Evolutionary conservation across 2,888 invertebrate genomes (phyloP).

Genomic region (Coelogynopora nodosa): DNA sequence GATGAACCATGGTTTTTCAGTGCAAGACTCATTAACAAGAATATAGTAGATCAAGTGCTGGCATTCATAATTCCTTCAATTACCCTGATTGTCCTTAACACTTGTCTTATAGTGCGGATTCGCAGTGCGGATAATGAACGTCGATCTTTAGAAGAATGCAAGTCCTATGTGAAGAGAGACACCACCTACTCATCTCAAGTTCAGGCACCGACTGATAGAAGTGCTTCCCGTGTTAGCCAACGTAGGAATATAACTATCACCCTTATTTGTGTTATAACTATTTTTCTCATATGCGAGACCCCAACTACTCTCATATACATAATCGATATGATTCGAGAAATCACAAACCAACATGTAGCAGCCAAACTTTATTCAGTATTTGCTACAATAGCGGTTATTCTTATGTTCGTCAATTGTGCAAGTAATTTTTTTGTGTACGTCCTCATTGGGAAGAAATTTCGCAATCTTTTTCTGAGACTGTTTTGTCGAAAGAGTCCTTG

Average conservation of each 20-base stretch:
- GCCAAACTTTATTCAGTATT: not conserved
- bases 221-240: not conserved
- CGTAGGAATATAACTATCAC: not conserved
- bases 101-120: not conserved
- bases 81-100: not conserved
- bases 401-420: conserved; percentile 13
- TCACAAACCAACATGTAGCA: not conserved
- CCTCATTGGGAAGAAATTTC: not conserved
- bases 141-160: not conserved
- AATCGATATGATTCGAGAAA: not conserved
- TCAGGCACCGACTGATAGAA: not conserved
- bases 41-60: conserved; percentile 7
- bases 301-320: conserved; percentile 9
- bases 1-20: not conserved
- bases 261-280: conserved; percentile 25
- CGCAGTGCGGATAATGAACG: not conserved
- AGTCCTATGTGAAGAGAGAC: not conserved
- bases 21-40: not conserved
- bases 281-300: conserved; percentile 18
- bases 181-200: not conserved
- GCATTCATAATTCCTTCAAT: not conserved
- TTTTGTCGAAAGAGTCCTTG: not conserved
- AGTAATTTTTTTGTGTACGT: conserved; percentile 22
- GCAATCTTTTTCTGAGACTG: not conserved
- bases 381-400: not conserved